Base-by-base conservation (phyloP, 2,888 invertebrate species). In the Molorchus minor region DNA sequence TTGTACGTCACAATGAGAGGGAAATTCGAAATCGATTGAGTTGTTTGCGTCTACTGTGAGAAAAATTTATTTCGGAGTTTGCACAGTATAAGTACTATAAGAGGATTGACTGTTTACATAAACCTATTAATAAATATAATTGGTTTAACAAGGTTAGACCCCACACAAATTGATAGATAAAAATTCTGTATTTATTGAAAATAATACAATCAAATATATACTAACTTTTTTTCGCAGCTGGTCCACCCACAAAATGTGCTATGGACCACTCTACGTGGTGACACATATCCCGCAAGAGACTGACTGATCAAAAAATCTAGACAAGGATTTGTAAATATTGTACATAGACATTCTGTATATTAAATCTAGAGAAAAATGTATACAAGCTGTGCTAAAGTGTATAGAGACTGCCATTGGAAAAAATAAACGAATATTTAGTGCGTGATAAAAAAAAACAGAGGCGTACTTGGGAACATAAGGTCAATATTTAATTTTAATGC, bases 271-370 rank as follows among this genome's bases (percentile, higher is more conserved):
- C 30, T 53, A 52, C 33, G 61, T 66, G 68, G 67, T 66, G 62
- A 65, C 68, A 71, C 73, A 73, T 73, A 73, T 73, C 73, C 65
- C 59, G 75, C 70, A 73, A 69, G 72, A 75, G 77, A 77, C 75
- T 76, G 75, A 76, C 54, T 56, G 58, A 58, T 60, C 35, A 45
- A 60, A 40, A 56, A 53, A 38, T 35, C 40, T 53, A 25, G 36
- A 36, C 19, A 41, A 47, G 44, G 35, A 56, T 33, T 30, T 68
- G 69, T 71, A 71, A 70, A 71, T 69, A 65, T 46, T 63, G 62
- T 63, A 65, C 56, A 63, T 56, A 65, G 55, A 41, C 41, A 49
- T 46, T 12, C 36, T 65, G 57, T 65, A 65, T 45, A 53, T 53
- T 58, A 65, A n/a, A 62, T 30, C 20, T 62, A 67, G 64, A 65